Evolutionary conservation across 2,888 invertebrate species (phyloP).

Genomic region (Molanna angustata): DNA sequence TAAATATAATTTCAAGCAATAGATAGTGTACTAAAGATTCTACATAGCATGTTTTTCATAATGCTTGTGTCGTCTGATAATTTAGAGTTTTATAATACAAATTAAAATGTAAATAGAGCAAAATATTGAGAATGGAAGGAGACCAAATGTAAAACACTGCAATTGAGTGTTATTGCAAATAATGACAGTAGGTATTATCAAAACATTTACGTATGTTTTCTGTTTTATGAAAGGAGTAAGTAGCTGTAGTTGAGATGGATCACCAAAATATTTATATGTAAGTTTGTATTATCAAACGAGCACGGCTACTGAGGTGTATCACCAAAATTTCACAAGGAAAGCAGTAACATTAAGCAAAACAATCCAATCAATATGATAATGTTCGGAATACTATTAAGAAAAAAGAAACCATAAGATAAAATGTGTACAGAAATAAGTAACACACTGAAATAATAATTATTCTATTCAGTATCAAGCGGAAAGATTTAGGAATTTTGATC

Average conservation of each 20-base stretch:
- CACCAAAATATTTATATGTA: background rate
- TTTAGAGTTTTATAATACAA: background rate
- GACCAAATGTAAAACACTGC: constrained; percentile 23
- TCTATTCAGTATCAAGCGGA: constrained; percentile 23
- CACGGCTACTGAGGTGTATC: constrained; percentile 58
- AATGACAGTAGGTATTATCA: too few relatives aligned
- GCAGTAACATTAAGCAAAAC: constrained; percentile 61
- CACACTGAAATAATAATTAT: constrained; percentile 23
- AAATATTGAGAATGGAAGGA: constrained; percentile 6
- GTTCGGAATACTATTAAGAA: constrained; percentile 36
- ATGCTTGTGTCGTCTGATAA: constrained; percentile 18
- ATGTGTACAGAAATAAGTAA: constrained; percentile 26
- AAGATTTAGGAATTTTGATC: constrained; percentile 20
- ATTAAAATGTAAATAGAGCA: constrained; percentile 10
- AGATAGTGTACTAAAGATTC: background rate
- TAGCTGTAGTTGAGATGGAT: too few relatives aligned
- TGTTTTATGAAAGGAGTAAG: too few relatives aligned
- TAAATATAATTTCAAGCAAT: background rate
- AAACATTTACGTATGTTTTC: too few relatives aligned
- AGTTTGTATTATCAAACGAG: constrained; percentile 43
- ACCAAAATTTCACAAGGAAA: constrained; percentile 61
- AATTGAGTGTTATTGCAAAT: constrained; percentile 25
- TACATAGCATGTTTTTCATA: background rate
- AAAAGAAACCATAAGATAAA: constrained; percentile 32
- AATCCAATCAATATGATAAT: constrained; percentile 56